These are phyloP conservation scores for Rotaria socialis DNA, from an alignment of 2,888 invertebrate species.

Conservation along the genomic window DNA sequence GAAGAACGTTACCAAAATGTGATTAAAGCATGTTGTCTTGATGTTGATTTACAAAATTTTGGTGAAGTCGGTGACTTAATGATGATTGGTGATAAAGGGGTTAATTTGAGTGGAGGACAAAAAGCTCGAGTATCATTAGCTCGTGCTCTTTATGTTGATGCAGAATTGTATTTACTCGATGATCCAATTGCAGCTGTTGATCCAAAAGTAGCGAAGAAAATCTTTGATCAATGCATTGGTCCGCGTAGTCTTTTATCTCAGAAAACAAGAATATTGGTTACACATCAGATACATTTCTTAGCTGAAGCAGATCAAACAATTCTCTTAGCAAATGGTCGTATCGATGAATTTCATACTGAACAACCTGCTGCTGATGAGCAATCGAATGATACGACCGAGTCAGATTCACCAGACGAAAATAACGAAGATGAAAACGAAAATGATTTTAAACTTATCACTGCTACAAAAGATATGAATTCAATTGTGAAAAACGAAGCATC, in stretches of 20 bases:
- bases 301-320: too few species aligned
- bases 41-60: conserved; percentile 61
- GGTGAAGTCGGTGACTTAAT: conserved; percentile 71
- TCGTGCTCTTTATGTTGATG: conserved; percentile 67
- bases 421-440: conserved; percentile 75
- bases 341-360: too few species aligned
- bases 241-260: too few species aligned
- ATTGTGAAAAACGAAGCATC: not conserved
- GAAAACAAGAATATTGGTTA: too few species aligned
- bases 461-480: conserved; percentile 50
- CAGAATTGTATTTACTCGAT: too few species aligned
- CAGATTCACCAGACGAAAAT: too few species aligned
- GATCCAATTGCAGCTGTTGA: too few species aligned
- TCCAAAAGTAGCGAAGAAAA: too few species aligned
- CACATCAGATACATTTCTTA: conserved; percentile 66
- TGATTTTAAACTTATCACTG: conserved; percentile 71
- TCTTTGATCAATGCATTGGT: too few species aligned
- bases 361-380: too few species aligned
- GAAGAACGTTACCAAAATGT: conserved; percentile 61
- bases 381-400: too few species aligned
- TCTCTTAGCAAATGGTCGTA: too few species aligned
- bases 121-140: conserved; percentile 73
- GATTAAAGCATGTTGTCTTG: conserved; percentile 67
- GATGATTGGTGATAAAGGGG: conserved; percentile 76
- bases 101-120: conserved; percentile 64